Percentiles rank a stretch among this genome's conserved stretches.
Conservation (phyloP, 2,113 vertebrate species). For the Platysteira castanea region DNA sequence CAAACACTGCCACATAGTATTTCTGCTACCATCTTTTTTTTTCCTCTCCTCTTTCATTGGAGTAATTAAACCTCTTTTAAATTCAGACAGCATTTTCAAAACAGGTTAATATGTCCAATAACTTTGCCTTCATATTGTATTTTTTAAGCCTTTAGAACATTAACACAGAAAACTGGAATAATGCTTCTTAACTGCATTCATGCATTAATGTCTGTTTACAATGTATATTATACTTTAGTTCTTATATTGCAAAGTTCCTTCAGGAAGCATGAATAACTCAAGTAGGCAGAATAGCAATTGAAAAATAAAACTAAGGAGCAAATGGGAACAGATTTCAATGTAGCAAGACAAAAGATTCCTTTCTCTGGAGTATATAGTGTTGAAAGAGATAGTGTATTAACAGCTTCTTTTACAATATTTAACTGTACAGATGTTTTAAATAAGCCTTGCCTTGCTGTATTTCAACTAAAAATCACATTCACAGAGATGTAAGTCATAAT, state of each 20-base stretch:
- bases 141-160: conserved; percentile 20
- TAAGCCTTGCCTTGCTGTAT: not conserved
- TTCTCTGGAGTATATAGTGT: not conserved
- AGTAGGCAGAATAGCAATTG: not conserved
- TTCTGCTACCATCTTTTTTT: not conserved
- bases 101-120: conserved; percentile 9
- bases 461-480: not conserved
- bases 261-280: conserved; percentile 16
- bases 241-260: not conserved
- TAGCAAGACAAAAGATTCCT: not conserved
- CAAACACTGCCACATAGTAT: not conserved
- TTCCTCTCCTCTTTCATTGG: not conserved
- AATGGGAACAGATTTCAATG: not conserved
- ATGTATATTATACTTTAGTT: not conserved
- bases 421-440: conserved; percentile 9
- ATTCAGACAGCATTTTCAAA: conserved; percentile 39
- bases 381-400: not conserved
- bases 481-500: conserved; percentile 41
- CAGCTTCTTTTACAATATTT: not conserved
- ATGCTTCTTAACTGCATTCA: not conserved
- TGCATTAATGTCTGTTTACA: conserved; percentile 22
- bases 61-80: conserved; percentile 1
- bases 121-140: conserved; percentile 1
- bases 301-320: conserved; percentile 21
- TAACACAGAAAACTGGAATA: not conserved